These are phyloP conservation scores for Sycobia sp. DNA, from an alignment of 1,140 invertebrate genomes.

Conservation along the genomic window DNA sequence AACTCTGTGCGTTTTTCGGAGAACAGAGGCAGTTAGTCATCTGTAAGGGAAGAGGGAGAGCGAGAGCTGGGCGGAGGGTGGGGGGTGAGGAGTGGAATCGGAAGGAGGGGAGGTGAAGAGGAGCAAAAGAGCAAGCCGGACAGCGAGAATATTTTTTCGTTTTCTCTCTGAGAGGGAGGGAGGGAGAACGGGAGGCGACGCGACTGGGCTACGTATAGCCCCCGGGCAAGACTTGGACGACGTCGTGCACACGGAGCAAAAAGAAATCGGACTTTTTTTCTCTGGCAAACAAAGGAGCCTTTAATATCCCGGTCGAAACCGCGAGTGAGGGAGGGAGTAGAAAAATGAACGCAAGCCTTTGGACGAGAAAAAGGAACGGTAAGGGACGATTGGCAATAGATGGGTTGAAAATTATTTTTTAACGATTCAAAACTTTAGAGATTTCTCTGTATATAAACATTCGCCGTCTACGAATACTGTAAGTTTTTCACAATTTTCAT, in stretches of 20 bases:
- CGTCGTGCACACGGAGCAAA: constrained; percentile 14
- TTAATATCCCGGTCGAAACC: background rate
- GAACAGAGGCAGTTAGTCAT: constrained; percentile 39
- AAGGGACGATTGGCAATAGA: background rate
- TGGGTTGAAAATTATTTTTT: background rate
- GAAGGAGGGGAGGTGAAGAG: too few species aligned
- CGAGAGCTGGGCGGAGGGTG: background rate
- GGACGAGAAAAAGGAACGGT: constrained; percentile 8
- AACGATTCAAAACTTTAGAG: too few species aligned
- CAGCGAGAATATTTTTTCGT: too few species aligned
- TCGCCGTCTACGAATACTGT: too few species aligned
- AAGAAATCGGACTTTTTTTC: constrained; percentile 2
- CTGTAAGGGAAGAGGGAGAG: constrained; percentile 17
- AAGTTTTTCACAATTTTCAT: too few species aligned
- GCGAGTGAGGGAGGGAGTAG: too few species aligned
- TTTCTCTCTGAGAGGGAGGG: constrained; percentile 16
- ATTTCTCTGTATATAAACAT: too few species aligned
- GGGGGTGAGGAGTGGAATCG: background rate
- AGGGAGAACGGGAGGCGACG: constrained; percentile 36
- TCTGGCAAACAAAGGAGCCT: constrained; percentile 20
- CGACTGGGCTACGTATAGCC: constrained; percentile 25
- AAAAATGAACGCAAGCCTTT: background rate
- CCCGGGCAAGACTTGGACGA: constrained; percentile 35
- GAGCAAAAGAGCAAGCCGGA: constrained; percentile 26
- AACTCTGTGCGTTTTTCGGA: constrained; percentile 38